These are phyloP conservation scores for Metaphire vulgaris DNA, from an alignment of 1,140 invertebrate species.

Conservation along the genomic window DNA sequence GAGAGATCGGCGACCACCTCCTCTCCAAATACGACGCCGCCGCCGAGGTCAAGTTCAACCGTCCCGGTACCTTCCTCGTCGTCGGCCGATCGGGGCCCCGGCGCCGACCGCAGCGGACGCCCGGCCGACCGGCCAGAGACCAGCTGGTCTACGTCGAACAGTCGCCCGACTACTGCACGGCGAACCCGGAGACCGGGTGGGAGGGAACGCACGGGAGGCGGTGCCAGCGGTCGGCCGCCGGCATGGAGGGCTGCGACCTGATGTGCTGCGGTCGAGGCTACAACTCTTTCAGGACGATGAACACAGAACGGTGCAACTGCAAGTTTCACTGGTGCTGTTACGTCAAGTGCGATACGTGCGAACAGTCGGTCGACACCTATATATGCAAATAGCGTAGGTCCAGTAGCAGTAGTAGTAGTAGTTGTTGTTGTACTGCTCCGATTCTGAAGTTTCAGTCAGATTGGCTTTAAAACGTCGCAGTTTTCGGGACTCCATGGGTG, in stretches of 20 bases:
- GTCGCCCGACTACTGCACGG: constrained; percentile 71
- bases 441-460: neutral
- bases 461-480: neutral
- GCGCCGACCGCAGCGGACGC: neutral
- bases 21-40: constrained; percentile 58
- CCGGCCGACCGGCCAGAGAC: constrained; percentile 54
- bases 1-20: constrained; percentile 80
- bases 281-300: constrained; percentile 68
- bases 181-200: neutral
- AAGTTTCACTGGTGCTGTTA: constrained; percentile 87
- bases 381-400: constrained; percentile 11
- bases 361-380: neutral
- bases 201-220: neutral
- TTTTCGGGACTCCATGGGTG: neutral
- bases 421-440: neutral
- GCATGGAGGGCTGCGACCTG: constrained; percentile 67
- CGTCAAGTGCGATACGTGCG: constrained; percentile 67
- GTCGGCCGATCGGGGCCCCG: neutral
- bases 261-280: constrained; percentile 86
- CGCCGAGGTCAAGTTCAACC: neutral
- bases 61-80: neutral
- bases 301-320: constrained; percentile 75
- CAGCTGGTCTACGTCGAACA: constrained; percentile 81
- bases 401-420: neutral
- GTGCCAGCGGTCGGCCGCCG: neutral